Base-by-base conservation (phyloP, 2,888 invertebrate species). In the Polylopha cassiicola region DNA sequence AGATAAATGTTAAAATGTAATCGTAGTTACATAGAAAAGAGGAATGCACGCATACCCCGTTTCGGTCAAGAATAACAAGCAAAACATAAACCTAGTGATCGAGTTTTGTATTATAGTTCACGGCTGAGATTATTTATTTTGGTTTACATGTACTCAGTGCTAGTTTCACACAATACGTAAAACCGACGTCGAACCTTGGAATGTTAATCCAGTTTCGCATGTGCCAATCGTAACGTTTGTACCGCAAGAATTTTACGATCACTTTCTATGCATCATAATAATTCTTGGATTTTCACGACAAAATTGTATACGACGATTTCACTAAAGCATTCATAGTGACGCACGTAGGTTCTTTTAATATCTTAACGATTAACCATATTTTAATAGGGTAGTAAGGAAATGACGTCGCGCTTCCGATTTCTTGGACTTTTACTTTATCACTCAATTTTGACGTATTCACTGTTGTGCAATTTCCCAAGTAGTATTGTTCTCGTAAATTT, bases 41-140 rank as follows among this genome's bases (percentile, higher is more conserved):
- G 23, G 10, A 4, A 9, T 23, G 8, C 9, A 2, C 13, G 17
- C 24, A 24, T 17, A 24, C 21, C 3, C 3, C 17, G 14, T 36
- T 34, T 33, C 16, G 26, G 18, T 15, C 17, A 39, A 39, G 38
- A 54, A 49, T 43, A 60, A 56, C 54, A 61, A 59, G 43, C 51
- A 46, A 31, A 9, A 15, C 37, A 41, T 65, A 62, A 66, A 65
- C 60, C 66, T 48, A 61, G 47, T 61, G 37, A 50, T 53, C 60
- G 50, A 39, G 44, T 51, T 59, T 45, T 33, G 58, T 48, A 55
- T 50, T 54, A 38, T 44, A 51, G 42, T 52, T 51, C 46, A 47
- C 45, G 51, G 47, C 37, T 39, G 38, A 44, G 50, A 38, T 50
- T 51, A 58, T 58, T 53, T 57, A 57, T 63, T 57, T 57, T 53